A percentile compares a stretch with the other conserved stretches of the same genome.
phyloP scores from a whole-genome alignment of 1,140 invertebrate species.

The Drosophila repletoides region DNA sequence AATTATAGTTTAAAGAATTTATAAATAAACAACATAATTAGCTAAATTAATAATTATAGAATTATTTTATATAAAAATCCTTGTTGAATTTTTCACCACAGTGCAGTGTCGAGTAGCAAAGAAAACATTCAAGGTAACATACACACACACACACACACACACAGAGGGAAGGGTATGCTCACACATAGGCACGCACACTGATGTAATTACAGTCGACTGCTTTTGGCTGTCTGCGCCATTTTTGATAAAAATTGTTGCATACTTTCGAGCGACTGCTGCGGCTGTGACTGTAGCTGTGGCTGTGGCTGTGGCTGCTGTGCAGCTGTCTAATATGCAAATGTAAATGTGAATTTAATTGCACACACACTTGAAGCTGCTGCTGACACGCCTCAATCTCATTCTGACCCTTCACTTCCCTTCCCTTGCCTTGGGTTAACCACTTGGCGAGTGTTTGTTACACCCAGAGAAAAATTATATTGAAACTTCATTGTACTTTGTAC shows the following conservation, averaged over 20 bases:
- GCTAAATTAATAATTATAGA: too few species aligned
- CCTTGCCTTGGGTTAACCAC: too few species aligned
- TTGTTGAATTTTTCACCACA: too few species aligned
- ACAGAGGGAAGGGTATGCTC: constrained; percentile 1
- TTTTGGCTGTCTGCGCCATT: constrained; percentile 39
- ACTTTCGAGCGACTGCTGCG: constrained; percentile 58
- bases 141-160: constrained; percentile 6
- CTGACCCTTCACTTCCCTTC: background rate
- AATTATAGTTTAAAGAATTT: too few species aligned
- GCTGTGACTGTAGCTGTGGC: constrained; percentile 17
- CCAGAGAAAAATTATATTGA: too few species aligned
- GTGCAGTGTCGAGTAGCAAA: constrained; percentile 42
- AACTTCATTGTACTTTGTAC: too few species aligned
- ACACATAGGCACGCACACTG: constrained; percentile 8
- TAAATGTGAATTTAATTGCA: constrained; percentile 72
- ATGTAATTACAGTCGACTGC: constrained; percentile 39
- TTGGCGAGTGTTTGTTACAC: too few species aligned
- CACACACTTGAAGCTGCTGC: constrained; percentile 31
- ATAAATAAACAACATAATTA: too few species aligned
- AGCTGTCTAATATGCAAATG: constrained; percentile 39
- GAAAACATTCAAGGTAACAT: constrained; percentile 50
- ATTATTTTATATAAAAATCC: too few species aligned
- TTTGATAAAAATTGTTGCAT: constrained; percentile 76
- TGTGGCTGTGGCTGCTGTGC: constrained; percentile 20
- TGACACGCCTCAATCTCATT: constrained; percentile 7